Evolutionary conservation across 2,113 vertebrate species (phyloP), one percentile per base, ranked within the genome.

Genomic region (Columbina picui): DNA sequence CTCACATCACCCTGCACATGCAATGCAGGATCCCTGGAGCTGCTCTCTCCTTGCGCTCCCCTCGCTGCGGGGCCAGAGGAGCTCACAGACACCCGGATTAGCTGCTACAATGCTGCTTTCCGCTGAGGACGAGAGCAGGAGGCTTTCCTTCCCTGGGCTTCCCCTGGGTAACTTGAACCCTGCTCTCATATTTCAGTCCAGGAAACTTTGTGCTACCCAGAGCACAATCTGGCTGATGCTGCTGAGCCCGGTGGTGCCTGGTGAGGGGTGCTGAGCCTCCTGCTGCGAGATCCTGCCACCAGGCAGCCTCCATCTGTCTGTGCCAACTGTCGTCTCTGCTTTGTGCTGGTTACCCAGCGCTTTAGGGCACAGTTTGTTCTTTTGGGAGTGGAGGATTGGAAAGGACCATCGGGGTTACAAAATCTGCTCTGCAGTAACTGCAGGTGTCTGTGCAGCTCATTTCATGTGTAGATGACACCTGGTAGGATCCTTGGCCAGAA

Each of bases 251-350:
- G 63, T 56, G 71, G 83, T 89, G 89, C 86, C 79, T 91, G 71
- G 83, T 67, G 95, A 94, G 90, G 89, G 89, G 38, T 78, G 83
- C 88, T 92, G 94, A 92, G 86, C 59, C 18, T 90, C 89, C 94
- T 70, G 90, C 96, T 61, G 92, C 0, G 32, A 10, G 1, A 80
- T 74, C 41, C 90, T 93, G 83, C 83, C 88, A 77, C 83, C 2
- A 4, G 60, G 75, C 30, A 77, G 79, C 55, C 76, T 94, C 95
- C 94, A 94, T 93, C 94, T 96, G 96, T 87, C 90, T 12, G 49
- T 93, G 96, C 95, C 96, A 81, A 94, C 64, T 93, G 88, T 74
- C 8, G 0, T 36, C 85, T 69, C 55, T 53, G 83, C 52, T 74
- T 84, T 32, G 6, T n/a, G 47, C 64, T 59, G 67, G 41, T 36